Conservation (phyloP, 2,797 vertebrate species). For the Oreortyx pictus region DNA sequence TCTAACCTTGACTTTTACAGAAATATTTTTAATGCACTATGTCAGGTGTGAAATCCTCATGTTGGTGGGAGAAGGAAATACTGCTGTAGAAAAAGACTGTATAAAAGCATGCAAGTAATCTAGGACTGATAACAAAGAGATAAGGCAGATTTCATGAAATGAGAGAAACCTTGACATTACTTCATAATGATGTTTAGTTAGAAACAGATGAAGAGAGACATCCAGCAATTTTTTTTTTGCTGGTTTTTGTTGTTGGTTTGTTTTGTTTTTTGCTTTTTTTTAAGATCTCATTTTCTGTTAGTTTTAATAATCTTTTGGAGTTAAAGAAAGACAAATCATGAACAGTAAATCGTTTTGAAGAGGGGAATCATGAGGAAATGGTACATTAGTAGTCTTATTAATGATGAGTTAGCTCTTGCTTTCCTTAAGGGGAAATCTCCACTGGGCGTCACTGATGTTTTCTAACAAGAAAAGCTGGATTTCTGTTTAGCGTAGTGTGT, state of each 20-base stretch:
- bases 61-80: background rate
- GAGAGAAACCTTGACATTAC: background rate
- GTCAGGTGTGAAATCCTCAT: constrained; percentile 39
- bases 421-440: background rate
- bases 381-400: background rate
- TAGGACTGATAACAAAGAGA: background rate
- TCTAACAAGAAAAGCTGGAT: background rate
- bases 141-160: background rate
- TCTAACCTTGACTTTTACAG: background rate
- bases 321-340: background rate
- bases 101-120: background rate
- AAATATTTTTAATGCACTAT: constrained; percentile 3
- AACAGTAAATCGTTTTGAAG: background rate
- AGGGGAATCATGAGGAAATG: background rate
- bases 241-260: too few species aligned
- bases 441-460: background rate
- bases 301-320: background rate
- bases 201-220: background rate
- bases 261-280: background rate
- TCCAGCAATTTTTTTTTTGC: background rate
- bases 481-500: background rate
- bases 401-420: background rate
- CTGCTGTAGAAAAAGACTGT: background rate
- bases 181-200: background rate
- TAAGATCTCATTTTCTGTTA: background rate